Evolutionary conservation across 2,797 vertebrate species (phyloP).

Genomic region (Remorina albescens): DNA sequence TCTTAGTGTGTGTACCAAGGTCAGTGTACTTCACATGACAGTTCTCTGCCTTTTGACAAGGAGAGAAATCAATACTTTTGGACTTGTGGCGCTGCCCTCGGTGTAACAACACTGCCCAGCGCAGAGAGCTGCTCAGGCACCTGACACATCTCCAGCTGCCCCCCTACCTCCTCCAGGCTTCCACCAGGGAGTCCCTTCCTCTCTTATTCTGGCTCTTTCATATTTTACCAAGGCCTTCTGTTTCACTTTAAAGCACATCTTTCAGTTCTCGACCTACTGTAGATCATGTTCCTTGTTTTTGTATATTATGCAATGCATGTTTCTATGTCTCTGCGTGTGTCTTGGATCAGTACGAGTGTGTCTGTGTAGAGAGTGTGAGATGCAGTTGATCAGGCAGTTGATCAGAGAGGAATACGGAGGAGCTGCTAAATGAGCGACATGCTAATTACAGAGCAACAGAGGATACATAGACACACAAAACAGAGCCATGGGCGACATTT

Average conservation of each 20-base stretch:
- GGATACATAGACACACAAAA: conserved; percentile 37
- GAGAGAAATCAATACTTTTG: conserved; percentile 99
- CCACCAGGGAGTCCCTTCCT: conserved; percentile 61
- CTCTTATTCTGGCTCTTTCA: conserved; percentile 69
- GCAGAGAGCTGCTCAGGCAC: conserved; percentile 73
- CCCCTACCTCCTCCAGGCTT: conserved; percentile 57
- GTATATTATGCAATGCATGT: conserved; percentile 48
- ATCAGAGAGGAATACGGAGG: conserved; percentile 86
- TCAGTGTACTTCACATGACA: conserved; percentile 97
- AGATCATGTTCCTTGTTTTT: conserved; percentile 38
- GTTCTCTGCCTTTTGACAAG: conserved; percentile 98
- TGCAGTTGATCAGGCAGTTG: conserved; percentile 81
- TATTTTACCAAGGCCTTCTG: conserved; percentile 65
- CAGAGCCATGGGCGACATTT: conserved; percentile 69
- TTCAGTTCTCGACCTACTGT: conserved; percentile 48
- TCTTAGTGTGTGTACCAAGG: conserved; percentile 89
- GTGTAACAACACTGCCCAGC: conserved; percentile 92
- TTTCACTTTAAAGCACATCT: conserved; percentile 62
- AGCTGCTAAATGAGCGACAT: conserved; percentile 79
- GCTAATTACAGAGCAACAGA: conserved; percentile 88
- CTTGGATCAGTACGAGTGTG: background rate
- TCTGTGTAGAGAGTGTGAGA: conserved; percentile 65
- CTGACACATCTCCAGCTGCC: conserved; percentile 79
- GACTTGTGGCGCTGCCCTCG: conserved; percentile 97
- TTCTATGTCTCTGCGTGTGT: conserved; percentile 44